Evolutionary conservation across 2,888 invertebrate genomes (phyloP), one percentile per base, ranked within the genome.

Genomic region (Nomada hirtipes): DNA sequence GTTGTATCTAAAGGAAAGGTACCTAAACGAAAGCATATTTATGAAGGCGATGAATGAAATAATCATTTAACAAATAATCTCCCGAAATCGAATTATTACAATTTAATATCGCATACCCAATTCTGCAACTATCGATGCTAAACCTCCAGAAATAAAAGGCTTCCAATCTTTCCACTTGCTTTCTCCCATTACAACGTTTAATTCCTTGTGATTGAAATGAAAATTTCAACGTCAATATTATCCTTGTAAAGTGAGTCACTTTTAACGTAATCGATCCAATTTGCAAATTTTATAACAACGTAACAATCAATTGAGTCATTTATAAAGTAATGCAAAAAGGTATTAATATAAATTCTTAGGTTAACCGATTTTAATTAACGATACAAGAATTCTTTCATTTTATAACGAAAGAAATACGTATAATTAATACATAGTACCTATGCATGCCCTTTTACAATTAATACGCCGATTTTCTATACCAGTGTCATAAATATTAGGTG

Each of bases 1-100:
- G 98, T 97, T 47, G 98, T 98, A 94, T 99, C 99, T 89, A 99
- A 97, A n/a, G 98, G 98, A 95, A 98, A 99, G 57, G 98, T 99
- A 87, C 98, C 98, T 98, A 90, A 18, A 92, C 63, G 72, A 18
- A 82, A 47, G 57, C 53, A 55, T 47, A 29, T 29, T 60, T 53
- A n/a, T 70, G 18, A 29, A 23, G 26, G 29, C 1, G 18, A 59
- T 18, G n/a, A 72, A 3, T 15, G 18, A 42, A 57, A 53, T 29
- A 15, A 23, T 36, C 20, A 53, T 65, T 20, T 55, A 59, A 11
- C 29, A 15, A n/a, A 15, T 65, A 44, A 59, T 4, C 0, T 60
- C 36, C 23, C 18, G 2, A 3, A 18, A 69, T 18, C 2, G 47
- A 67, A 59, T 52, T 26, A 36, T 10, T 63, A 36, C 47, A 59